Evolutionary conservation across 2,113 vertebrate genomes (phyloP).

Genomic region (Seriola rivoliana): DNA sequence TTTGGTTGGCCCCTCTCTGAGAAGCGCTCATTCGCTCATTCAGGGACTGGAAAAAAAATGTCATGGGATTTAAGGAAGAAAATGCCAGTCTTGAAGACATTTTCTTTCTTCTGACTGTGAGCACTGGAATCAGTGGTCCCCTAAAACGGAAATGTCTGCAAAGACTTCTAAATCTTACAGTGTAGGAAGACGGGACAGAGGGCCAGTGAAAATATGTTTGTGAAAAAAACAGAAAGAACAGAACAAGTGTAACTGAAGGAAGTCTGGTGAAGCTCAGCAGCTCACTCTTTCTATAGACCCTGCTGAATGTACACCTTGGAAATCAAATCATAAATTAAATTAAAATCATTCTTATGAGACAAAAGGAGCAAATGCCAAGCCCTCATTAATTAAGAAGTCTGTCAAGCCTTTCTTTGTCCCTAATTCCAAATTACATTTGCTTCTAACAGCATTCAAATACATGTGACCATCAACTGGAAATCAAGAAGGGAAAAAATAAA

Average conservation of each 20-base stretch:
- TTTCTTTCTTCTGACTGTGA: constrained; percentile 46
- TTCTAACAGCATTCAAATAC: constrained; percentile 31
- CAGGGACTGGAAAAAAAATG: constrained; percentile 46
- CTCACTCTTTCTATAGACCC: constrained; percentile 28
- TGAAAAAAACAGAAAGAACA: neutral
- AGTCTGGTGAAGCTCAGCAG: constrained; percentile 35
- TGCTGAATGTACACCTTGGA: constrained; percentile 38
- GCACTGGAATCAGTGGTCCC: constrained; percentile 15
- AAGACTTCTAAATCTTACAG: constrained; percentile 47
- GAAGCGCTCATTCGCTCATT: constrained; percentile 65
- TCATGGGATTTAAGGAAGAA: constrained; percentile 72
- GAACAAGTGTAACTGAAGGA: neutral
- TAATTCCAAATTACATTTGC: constrained; percentile 64
- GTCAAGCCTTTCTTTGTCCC: constrained; percentile 49
- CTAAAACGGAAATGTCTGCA: constrained; percentile 39
- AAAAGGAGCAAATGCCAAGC: constrained; percentile 59
- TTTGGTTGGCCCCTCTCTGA: constrained; percentile 73
- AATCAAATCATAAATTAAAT: constrained; percentile 28
- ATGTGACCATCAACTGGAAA: constrained; percentile 33
- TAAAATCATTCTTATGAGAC: constrained; percentile 64
- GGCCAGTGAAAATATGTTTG: constrained; percentile 34
- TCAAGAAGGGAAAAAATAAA: neutral
- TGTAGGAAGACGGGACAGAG: constrained; percentile 24
- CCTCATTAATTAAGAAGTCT: constrained; percentile 67
- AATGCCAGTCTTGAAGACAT: constrained; percentile 64